A percentile compares a stretch with the other conserved stretches of the same genome.
phyloP scores from a whole-genome alignment of 2,113 vertebrate species.

The Notothenia coriiceps region DNA sequence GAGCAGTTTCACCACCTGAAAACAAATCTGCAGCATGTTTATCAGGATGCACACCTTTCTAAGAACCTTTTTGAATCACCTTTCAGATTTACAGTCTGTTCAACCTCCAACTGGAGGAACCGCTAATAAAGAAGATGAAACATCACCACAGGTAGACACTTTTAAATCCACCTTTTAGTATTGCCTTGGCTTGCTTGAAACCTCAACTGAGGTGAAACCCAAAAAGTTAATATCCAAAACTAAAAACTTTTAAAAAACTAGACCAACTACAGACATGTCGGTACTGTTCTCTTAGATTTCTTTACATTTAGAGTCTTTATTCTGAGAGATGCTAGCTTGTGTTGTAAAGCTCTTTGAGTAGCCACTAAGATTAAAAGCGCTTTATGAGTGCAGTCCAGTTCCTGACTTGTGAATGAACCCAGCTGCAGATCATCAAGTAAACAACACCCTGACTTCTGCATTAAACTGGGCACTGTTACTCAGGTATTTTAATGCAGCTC shows the following conservation, averaged over 20 bases:
- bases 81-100: slow-evolving; percentile 39
- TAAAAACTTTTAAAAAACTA: neutral
- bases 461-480: neutral
- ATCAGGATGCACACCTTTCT: neutral
- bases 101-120: slow-evolving; percentile 28
- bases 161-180: neutral
- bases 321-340: too few relatives aligned
- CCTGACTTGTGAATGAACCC: too few relatives aligned
- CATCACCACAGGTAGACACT: slow-evolving; percentile 49
- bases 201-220: too few relatives aligned
- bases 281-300: neutral
- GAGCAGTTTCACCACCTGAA: neutral
- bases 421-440: too few relatives aligned
- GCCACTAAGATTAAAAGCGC: too few relatives aligned
- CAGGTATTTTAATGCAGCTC: neutral
- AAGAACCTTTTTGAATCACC: neutral
- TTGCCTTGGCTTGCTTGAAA: too few relatives aligned
- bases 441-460: neutral
- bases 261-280: neutral
- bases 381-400: too few relatives aligned
- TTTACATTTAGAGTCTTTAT: too few relatives aligned
- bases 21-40: neutral
- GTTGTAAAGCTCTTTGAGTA: too few relatives aligned
- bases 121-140: slow-evolving; percentile 16
- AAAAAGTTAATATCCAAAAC: too few relatives aligned